Percentiles rank a stretch among this genome's conserved stretches.
Evolutionary conservation across 1,140 invertebrate species (phyloP).

Genomic region (Archivesica marissinica): DNA sequence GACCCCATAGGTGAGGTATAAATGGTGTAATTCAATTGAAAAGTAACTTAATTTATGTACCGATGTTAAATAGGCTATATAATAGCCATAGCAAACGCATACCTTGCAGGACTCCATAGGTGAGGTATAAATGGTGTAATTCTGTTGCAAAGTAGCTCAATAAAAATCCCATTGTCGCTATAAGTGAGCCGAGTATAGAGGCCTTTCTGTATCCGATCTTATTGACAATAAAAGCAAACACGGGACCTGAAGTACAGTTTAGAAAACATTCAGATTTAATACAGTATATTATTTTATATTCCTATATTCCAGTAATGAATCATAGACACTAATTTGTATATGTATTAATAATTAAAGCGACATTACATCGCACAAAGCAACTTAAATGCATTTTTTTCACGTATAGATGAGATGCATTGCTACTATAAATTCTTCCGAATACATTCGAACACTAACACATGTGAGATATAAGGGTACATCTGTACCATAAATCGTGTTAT

Average conservation of each 20-base stretch:
- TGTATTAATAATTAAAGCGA: no score
- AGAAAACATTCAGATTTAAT: not conserved
- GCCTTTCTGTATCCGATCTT: conserved; percentile 19
- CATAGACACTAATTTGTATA: no score
- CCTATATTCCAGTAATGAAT: no score
- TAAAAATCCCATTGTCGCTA: conserved; percentile 3
- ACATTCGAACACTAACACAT: no score
- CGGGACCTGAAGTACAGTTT: conserved; percentile 30
- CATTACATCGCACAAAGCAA: no score
- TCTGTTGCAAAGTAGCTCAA: conserved; percentile 26
- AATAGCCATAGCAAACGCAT: not conserved
- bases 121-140: conserved; percentile 26
- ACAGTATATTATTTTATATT: no score
- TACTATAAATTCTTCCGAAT: no score
- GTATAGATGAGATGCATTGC: no score
- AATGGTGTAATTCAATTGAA: not conserved
- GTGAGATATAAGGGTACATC: no score
- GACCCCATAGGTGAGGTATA: no score
- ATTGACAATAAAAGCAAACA: conserved; percentile 42
- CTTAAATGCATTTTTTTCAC: no score
- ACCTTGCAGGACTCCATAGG: conserved; percentile 18
- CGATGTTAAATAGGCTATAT: not conserved
- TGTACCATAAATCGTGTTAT: no score
- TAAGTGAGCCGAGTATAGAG: conserved; percentile 1
- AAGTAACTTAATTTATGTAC: not conserved